phyloP scores from a whole-genome alignment of 1,140 invertebrate genomes.

The Drosophila micromelanica region DNA sequence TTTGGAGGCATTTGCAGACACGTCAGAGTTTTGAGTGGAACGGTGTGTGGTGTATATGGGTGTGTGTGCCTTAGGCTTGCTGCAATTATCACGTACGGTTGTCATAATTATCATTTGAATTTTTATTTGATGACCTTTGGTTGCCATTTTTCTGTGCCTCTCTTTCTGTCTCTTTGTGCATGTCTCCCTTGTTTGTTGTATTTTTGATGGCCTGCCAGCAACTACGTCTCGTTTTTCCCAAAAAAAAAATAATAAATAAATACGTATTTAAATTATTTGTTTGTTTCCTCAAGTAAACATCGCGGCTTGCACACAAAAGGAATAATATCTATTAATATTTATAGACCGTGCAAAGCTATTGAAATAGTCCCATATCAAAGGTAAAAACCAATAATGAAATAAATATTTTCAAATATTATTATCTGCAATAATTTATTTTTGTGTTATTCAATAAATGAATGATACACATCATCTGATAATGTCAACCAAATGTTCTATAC shows the following conservation, averaged over 20 bases:
- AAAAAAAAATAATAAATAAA: slow-evolving; percentile 36
- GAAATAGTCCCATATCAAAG: no score
- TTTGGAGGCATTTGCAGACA: slow-evolving; percentile 46
- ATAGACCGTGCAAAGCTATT: no score
- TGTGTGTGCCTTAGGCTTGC: slow-evolving; percentile 54
- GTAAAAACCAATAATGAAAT: no score
- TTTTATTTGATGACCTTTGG: slow-evolving; percentile 74
- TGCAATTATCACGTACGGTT: slow-evolving; percentile 84
- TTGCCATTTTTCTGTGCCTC: slow-evolving; percentile 33
- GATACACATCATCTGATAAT: no score
- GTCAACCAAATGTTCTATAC: no score
- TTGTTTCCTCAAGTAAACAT: slow-evolving; percentile 31
- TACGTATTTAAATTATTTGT: slow-evolving; percentile 49
- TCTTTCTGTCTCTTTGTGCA: slow-evolving; percentile 32
- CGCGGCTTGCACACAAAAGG: slow-evolving; percentile 25
- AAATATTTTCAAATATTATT: no score
- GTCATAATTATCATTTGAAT: slow-evolving; percentile 84
- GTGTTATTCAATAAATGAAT: no score
- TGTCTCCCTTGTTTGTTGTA: slow-evolving; percentile 45
- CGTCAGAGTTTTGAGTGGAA: slow-evolving; percentile 11
- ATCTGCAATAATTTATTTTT: no score
- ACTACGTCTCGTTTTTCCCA: slow-evolving; percentile 39
- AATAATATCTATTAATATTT: no score
- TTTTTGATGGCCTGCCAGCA: slow-evolving; percentile 39
- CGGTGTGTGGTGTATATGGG: slow-evolving; percentile 22